Evolutionary conservation across 2,888 invertebrate genomes (phyloP), one percentile per base, ranked within the genome.

Genomic region (Hirtodrosophila trivittata): DNA sequence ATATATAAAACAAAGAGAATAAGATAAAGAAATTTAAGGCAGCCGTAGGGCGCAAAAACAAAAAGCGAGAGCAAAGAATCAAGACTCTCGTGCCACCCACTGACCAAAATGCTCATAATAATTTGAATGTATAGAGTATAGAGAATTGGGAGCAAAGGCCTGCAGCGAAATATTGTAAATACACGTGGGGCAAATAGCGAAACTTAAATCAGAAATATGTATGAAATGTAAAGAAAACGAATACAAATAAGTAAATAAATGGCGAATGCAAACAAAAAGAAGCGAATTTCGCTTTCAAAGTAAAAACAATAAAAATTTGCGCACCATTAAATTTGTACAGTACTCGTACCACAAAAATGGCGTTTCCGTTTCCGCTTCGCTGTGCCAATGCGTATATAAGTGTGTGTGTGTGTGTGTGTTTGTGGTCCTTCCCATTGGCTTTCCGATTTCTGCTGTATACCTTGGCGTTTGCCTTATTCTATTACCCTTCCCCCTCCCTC

Each of bases 301-400:
- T 59, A 63, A 81, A 58, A 75, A 72, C 80, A 83, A 86, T 86
- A 67, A 75, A 85, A 86, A 77, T 77, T 71, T 77, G 65, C 77
- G 78, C 78, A 62, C 82, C 85, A 86, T 85, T 85, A 85, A 85
- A 73, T 85, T 73, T 82, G 66, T 71, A 78, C 71, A 58, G 77
- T 49, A 50, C 47, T 60, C 56, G 60, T 66, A 47, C 66, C 69
- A 60, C 62, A 58, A 66, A 59, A 77, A 69, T 59, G 51, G 51
- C 38, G 46, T 43, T 75, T 69, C 60, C 57, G 57, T 52, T 67
- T 57, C 43, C 56, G 55, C 26, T 41, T 30, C 45, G 33, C 33
- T 41, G 13, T 46, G 30, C 33, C 21, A 41, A 46, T 59, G 16
- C 13, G 25, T 12, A 33, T 46, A 25, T 32, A 3, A n/a, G n/a